Percentiles rank a stretch among this genome's conserved stretches.
Evolutionary conservation across 2,888 invertebrate species (phyloP).

Genomic region (Operophtera brumata): DNA sequence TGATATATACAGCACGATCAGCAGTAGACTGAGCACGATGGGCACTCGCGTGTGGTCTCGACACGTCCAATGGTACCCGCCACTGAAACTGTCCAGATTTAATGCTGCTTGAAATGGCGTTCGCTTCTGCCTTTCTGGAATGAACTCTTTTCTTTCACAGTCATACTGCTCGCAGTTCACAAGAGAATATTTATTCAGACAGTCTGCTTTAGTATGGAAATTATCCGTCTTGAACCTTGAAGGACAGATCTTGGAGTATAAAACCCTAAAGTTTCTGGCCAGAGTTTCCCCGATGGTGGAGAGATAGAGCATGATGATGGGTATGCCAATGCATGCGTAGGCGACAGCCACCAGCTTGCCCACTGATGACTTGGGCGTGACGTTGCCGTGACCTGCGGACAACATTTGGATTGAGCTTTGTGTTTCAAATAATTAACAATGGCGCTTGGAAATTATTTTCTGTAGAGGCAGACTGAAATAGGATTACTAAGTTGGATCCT

Average conservation of each 20-base stretch:
- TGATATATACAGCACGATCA: slow-evolving; percentile 92
- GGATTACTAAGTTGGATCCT: too few species aligned
- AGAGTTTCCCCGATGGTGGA: slow-evolving; percentile 93
- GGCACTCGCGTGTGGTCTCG: slow-evolving; percentile 89
- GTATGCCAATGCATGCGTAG: slow-evolving; percentile 93
- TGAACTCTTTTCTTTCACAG: slow-evolving; percentile 46
- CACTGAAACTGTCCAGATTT: slow-evolving; percentile 63
- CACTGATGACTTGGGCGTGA: slow-evolving; percentile 89
- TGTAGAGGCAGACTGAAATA: too few species aligned
- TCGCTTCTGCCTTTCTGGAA: slow-evolving; percentile 44
- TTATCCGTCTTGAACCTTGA: slow-evolving; percentile 44
- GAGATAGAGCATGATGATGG: slow-evolving; percentile 92
- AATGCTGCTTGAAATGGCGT: slow-evolving; percentile 74
- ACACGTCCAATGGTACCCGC: slow-evolving; percentile 69
- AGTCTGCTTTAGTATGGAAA: slow-evolving; percentile 53
- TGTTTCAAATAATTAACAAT: neutral
- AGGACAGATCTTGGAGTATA: slow-evolving; percentile 81
- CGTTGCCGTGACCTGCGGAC: slow-evolving; percentile 90
- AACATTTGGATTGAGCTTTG: neutral
- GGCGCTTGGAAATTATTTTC: neutral
- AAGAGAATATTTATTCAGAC: slow-evolving; percentile 41
- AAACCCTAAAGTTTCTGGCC: slow-evolving; percentile 87
- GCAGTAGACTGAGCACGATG: slow-evolving; percentile 90
- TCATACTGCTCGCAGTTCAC: slow-evolving; percentile 46
- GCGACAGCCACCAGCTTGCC: slow-evolving; percentile 91